Evolutionary conservation across 2,113 vertebrate species (phyloP).

Genomic region (Psittacus erithacus): DNA sequence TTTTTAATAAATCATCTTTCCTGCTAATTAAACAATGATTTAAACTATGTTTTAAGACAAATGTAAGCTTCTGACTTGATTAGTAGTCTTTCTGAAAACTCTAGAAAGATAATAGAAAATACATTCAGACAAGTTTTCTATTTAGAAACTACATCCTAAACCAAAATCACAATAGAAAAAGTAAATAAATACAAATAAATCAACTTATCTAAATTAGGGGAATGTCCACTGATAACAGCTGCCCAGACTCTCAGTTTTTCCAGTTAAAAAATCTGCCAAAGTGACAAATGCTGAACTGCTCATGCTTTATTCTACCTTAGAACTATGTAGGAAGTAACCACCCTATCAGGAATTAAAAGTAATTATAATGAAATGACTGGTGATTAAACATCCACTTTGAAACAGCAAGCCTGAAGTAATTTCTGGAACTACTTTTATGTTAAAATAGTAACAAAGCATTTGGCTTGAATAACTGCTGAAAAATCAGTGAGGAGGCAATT

Average conservation of each 20-base stretch:
- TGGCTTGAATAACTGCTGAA: neutral
- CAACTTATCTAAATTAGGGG: neutral
- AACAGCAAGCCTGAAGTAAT: neutral
- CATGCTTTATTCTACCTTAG: neutral
- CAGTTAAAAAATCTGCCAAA: neutral
- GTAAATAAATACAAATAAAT: neutral
- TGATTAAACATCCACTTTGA: neutral
- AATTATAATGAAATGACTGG: neutral
- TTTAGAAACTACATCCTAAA: neutral
- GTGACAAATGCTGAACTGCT: neutral
- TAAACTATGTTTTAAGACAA: neutral
- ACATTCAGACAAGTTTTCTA: neutral
- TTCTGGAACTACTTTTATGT: neutral
- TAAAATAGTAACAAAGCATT: neutral
- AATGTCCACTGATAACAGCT: neutral
- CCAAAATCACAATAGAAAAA: neutral
- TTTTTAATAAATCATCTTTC: neutral
- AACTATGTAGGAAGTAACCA: neutral
- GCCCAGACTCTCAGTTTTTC: neutral
- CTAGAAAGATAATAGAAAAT: neutral
- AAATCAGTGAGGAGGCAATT: neutral
- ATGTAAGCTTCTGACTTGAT: neutral
- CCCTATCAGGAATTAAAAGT: neutral
- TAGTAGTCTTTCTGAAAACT: neutral
- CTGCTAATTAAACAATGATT: neutral